Evolutionary conservation across 2,113 vertebrate species (phyloP).

Genomic region (Austrofundulus limnaeus): DNA sequence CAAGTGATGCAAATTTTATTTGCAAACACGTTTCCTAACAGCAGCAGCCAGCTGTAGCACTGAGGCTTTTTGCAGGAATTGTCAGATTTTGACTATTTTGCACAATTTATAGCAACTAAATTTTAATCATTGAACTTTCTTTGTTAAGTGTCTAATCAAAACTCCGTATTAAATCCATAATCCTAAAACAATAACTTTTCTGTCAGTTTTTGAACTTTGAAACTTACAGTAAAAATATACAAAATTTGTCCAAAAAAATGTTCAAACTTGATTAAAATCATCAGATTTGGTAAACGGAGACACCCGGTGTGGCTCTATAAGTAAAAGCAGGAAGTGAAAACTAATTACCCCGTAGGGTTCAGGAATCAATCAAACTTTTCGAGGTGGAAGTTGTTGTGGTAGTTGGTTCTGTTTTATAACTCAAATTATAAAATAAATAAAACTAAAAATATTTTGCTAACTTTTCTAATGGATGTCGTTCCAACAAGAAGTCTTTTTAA

Average conservation of each 20-base stretch:
- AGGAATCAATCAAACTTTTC: background rate
- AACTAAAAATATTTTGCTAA: too few relatives aligned
- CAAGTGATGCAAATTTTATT: too few relatives aligned
- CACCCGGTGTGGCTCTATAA: constrained; percentile 1
- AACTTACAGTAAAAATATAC: background rate
- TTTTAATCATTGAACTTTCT: too few relatives aligned
- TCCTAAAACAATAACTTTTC: too few relatives aligned
- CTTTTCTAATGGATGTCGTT: too few relatives aligned
- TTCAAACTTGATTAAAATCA: background rate
- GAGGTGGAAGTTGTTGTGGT: background rate
- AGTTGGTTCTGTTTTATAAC: background rate
- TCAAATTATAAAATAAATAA: background rate
- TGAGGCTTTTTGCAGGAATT: too few relatives aligned
- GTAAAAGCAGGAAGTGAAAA: background rate
- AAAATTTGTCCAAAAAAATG: background rate
- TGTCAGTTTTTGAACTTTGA: background rate
- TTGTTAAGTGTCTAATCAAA: too few relatives aligned
- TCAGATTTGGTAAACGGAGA: constrained; percentile 7
- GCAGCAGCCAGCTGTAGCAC: too few relatives aligned
- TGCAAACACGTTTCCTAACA: too few relatives aligned
- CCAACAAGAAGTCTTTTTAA: background rate
- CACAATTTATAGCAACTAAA: too few relatives aligned
- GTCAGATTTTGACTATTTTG: too few relatives aligned
- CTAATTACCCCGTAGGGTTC: background rate
- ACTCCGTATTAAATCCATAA: too few relatives aligned